These are phyloP conservation scores for Polia nebulosa DNA, from an alignment of 2,888 invertebrate genomes.

Conservation along the genomic window DNA sequence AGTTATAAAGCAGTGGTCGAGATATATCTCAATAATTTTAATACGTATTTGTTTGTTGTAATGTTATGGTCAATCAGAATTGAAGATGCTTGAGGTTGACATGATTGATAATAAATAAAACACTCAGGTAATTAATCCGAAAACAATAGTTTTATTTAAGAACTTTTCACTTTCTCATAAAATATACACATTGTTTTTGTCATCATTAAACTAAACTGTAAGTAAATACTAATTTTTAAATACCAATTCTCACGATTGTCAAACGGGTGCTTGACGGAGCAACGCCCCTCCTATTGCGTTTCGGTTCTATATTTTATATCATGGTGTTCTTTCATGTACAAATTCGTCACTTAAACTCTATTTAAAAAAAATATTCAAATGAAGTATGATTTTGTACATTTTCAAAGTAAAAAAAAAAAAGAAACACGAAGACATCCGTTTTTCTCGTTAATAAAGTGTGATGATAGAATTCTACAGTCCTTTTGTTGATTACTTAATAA, in stretches of 20 bases:
- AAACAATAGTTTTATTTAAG: conserved; percentile 92
- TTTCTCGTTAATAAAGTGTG: conserved; percentile 86
- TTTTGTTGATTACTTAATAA: conserved; percentile 87
- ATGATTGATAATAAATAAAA: conserved; percentile 83
- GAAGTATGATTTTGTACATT: conserved; percentile 91
- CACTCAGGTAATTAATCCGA: conserved; percentile 89
- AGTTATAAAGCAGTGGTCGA: conserved; percentile 19
- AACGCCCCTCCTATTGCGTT: conserved; percentile 78
- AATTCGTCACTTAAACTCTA: conserved; percentile 88
- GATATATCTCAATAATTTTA: conserved; percentile 40
- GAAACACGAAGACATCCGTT: conserved; percentile 81
- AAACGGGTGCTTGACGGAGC: conserved; percentile 78
- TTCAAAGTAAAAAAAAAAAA: conserved; percentile 84
- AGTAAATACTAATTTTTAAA: conserved; percentile 91
- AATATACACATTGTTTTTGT: conserved; percentile 91
- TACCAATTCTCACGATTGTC: conserved; percentile 88
- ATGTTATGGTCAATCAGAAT: conserved; percentile 41
- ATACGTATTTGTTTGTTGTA: conserved; percentile 47
- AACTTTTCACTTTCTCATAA: conserved; percentile 91
- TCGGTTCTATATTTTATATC: conserved; percentile 72
- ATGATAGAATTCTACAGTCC: conserved; percentile 90
- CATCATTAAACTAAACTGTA: conserved; percentile 90
- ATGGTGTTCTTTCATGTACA: conserved; percentile 87
- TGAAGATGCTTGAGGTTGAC: conserved; percentile 64
- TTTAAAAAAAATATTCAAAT: conserved; percentile 87